Evolutionary conservation across 2,113 vertebrate species (phyloP).

Genomic region (Rhynchopsitta pachyrhyncha): DNA sequence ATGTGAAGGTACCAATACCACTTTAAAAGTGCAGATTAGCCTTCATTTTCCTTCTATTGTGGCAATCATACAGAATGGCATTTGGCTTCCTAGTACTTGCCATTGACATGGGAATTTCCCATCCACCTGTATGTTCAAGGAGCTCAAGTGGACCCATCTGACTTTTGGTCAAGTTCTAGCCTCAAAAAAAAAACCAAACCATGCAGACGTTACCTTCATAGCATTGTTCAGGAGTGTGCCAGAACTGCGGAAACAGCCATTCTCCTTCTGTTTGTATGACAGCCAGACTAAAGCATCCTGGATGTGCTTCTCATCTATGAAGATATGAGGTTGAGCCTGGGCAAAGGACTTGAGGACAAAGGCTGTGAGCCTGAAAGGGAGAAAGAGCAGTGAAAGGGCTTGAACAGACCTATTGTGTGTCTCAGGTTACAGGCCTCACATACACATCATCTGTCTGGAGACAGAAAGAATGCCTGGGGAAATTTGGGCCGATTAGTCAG

Average conservation of each 20-base stretch:
- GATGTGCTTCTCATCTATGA: constrained; percentile 68
- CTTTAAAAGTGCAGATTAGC: neutral
- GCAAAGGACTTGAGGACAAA: constrained; percentile 77
- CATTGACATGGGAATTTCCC: neutral
- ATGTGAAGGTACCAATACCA: neutral
- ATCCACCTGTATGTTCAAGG: neutral
- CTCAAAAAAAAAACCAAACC: neutral
- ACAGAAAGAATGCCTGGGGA: neutral
- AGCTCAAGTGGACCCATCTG: neutral
- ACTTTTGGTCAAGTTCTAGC: constrained; percentile 12
- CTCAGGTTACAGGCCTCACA: neutral
- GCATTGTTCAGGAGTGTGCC: constrained; percentile 75
- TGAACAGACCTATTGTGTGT: neutral
- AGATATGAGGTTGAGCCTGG: constrained; percentile 65
- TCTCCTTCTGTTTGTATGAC: constrained; percentile 60
- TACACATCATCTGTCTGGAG: neutral
- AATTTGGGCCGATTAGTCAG: neutral
- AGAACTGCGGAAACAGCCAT: constrained; percentile 73
- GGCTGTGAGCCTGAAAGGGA: constrained; percentile 71
- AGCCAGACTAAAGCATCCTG: constrained; percentile 59
- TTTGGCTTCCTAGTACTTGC: neutral
- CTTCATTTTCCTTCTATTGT: neutral
- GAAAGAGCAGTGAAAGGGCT: neutral
- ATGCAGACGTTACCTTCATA: constrained; percentile 69
- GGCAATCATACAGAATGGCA: accelerated